Percentiles rank a stretch among this genome's conserved stretches.
Conservation (phyloP, 2,888 invertebrate species). For the Sesia bembeciformis region DNA sequence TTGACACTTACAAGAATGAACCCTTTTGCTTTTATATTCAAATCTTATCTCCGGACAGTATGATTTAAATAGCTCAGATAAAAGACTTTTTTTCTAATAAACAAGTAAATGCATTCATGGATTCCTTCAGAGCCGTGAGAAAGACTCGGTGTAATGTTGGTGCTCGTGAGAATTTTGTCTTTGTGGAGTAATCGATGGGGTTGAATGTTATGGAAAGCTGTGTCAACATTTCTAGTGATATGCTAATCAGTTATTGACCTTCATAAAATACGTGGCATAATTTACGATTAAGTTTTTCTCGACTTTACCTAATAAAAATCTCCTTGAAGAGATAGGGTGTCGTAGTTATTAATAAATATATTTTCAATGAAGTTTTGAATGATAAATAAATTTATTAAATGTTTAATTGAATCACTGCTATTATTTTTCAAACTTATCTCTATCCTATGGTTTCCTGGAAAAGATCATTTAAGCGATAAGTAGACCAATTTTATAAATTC, state of each 20-base stretch:
- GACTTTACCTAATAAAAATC: too few relatives aligned
- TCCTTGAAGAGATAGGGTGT: too few relatives aligned
- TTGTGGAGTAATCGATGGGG: constrained; percentile 58
- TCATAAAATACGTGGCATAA: too few relatives aligned
- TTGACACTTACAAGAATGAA: constrained; percentile 69
- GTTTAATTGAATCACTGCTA: too few relatives aligned
- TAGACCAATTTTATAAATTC: too few relatives aligned
- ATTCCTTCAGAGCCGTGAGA: constrained; percentile 41
- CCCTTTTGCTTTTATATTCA: constrained; percentile 60
- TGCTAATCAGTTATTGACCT: constrained; percentile 24
- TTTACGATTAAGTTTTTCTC: too few relatives aligned
- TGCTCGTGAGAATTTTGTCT: constrained; percentile 42
- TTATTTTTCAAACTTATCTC: too few relatives aligned
- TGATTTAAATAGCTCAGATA: constrained; percentile 38
- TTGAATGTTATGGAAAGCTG: constrained; percentile 61
- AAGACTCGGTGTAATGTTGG: constrained; percentile 31
- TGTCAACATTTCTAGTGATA: constrained; percentile 62
- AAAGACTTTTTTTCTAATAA: constrained; percentile 42
- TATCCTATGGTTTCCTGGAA: too few relatives aligned
- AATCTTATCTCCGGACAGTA: constrained; percentile 47
- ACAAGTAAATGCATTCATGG: constrained; percentile 55
- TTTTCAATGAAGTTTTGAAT: too few relatives aligned
- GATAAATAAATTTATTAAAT: too few relatives aligned
- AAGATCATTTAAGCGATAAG: too few relatives aligned
- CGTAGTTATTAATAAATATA: too few relatives aligned